Evolutionary conservation across 2,113 vertebrate species (phyloP).

Genomic region (Setophaga coronata): DNA sequence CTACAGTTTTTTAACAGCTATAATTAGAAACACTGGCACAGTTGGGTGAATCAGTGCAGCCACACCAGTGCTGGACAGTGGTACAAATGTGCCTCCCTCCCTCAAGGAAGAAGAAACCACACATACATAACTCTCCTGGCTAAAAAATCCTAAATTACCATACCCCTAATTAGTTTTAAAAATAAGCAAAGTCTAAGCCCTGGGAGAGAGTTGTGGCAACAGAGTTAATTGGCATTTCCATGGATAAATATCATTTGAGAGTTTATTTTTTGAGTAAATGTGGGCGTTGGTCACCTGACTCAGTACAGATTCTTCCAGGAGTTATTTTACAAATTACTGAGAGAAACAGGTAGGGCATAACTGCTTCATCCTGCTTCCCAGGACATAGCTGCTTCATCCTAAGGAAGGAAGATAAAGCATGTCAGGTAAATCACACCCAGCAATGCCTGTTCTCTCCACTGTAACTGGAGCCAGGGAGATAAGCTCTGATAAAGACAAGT

Average conservation of each 20-base stretch:
- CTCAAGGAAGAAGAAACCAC: not conserved
- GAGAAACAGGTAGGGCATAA: not conserved
- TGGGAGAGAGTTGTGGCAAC: not conserved
- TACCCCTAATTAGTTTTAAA: not conserved
- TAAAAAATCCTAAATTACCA: not conserved
- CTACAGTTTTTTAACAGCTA: not conserved
- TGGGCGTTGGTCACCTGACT: not conserved
- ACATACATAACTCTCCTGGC: not conserved
- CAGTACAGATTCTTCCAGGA: not conserved
- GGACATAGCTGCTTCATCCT: not conserved
- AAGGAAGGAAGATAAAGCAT: not conserved
- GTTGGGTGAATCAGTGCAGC: not conserved
- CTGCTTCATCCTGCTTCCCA: not conserved
- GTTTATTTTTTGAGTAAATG: not conserved
- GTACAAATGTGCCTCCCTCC: not conserved
- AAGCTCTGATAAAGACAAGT: not conserved
- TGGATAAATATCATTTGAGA: not conserved
- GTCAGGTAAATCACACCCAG: not conserved
- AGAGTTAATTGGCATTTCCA: not conserved
- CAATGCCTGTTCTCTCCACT: not conserved
- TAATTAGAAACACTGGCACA: not conserved
- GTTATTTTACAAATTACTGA: not conserved
- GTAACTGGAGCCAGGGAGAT: not conserved
- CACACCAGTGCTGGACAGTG: not conserved
- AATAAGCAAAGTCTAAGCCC: not conserved